Evolutionary conservation across 2,113 vertebrate genomes (phyloP).

Genomic region (Spilogale gracilis): DNA sequence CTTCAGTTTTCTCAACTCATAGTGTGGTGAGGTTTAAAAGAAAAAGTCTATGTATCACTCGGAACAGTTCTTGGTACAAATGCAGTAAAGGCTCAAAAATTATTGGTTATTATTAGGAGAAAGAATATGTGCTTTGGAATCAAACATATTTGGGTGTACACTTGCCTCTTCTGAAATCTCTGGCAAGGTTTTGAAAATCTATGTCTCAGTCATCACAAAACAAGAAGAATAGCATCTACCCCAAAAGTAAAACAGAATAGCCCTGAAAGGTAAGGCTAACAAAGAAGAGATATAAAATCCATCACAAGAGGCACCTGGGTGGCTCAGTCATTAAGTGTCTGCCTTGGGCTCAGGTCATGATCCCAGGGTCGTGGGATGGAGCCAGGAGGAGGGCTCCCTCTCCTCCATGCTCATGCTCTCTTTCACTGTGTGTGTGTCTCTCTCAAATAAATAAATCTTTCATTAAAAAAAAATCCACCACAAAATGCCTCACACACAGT

Average conservation of each 20-base stretch:
- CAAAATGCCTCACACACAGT: background rate
- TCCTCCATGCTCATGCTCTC: too few relatives aligned
- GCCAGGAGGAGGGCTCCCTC: too few relatives aligned
- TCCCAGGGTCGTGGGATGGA: too few relatives aligned
- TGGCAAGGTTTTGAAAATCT: constrained; percentile 20
- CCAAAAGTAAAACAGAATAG: background rate
- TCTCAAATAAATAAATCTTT: background rate
- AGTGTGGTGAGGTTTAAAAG: background rate
- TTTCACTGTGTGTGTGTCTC: too few relatives aligned
- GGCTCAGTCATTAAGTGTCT: background rate
- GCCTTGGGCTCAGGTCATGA: too few relatives aligned
- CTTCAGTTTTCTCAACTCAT: background rate
- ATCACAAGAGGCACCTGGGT: background rate
- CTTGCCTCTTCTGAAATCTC: background rate
- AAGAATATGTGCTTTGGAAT: background rate
- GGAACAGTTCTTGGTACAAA: background rate
- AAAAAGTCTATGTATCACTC: background rate
- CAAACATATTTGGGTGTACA: background rate
- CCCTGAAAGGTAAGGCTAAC: background rate
- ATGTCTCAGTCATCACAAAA: background rate
- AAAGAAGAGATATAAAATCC: background rate
- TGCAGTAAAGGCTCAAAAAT: background rate
- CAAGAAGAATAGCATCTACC: background rate
- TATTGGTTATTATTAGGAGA: background rate
- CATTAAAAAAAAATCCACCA: background rate